These are phyloP conservation scores for Deroplatys truncata DNA, from an alignment of 2,888 invertebrate genomes.

Conservation along the genomic window DNA sequence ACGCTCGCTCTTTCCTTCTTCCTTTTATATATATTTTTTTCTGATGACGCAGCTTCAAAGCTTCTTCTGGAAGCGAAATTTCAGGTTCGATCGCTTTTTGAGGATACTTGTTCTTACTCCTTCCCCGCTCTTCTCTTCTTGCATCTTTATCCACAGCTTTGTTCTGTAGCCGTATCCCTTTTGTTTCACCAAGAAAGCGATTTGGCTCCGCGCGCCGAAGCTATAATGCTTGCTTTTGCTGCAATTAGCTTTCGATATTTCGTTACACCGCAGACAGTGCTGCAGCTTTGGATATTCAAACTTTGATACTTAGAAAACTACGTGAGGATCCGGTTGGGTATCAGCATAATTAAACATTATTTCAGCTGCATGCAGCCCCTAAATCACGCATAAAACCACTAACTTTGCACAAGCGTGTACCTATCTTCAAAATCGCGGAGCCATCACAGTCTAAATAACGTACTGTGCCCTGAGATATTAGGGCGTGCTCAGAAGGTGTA, in stretches of 20 bases:
- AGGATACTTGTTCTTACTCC: conserved; percentile 4
- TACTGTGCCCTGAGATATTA: too few relatives aligned
- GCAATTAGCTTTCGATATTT: not conserved
- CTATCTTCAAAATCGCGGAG: too few relatives aligned
- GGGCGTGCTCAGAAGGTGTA: too few relatives aligned
- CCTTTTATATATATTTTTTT: not conserved
- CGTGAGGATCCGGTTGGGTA: too few relatives aligned
- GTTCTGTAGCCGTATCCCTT: not conserved
- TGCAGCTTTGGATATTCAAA: too few relatives aligned
- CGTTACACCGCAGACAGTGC: not conserved
- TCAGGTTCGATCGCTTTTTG: conserved; percentile 1
- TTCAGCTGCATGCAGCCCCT: too few relatives aligned
- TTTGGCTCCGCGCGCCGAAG: not conserved
- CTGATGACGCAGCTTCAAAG: not conserved
- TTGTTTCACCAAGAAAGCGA: not conserved
- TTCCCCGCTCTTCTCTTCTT: not conserved
- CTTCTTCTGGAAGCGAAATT: not conserved
- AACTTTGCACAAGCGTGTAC: too few relatives aligned
- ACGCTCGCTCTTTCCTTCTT: not conserved
- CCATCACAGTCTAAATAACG: too few relatives aligned
- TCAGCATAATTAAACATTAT: too few relatives aligned
- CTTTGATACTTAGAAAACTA: too few relatives aligned
- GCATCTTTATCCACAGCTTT: not conserved
- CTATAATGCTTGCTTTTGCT: not conserved
- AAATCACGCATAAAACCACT: too few relatives aligned